These are phyloP conservation scores for Dolichoris vasculosae DNA, from an alignment of 1,140 invertebrate species.

Conservation along the genomic window DNA sequence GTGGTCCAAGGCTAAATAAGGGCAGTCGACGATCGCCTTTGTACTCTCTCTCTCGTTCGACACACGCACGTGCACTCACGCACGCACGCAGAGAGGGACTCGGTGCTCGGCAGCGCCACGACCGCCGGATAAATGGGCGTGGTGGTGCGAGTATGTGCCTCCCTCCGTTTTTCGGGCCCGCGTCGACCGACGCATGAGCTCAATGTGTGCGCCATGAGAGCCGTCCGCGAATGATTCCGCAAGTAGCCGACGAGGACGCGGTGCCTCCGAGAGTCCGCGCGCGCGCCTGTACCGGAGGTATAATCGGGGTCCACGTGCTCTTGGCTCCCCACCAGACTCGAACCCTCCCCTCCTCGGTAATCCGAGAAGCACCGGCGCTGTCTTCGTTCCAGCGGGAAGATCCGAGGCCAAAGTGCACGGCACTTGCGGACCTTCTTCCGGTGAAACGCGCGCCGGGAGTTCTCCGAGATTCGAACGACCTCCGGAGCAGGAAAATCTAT, in stretches of 20 bases:
- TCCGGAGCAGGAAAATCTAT: not conserved
- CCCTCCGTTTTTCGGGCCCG: not conserved
- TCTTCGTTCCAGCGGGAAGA: not conserved
- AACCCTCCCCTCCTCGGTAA: not conserved
- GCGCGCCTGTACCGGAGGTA: not conserved
- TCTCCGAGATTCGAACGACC: not conserved
- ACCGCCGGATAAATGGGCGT: conserved; percentile 4
- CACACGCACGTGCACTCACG: too few species aligned
- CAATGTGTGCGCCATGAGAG: conserved; percentile 22
- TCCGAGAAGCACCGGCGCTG: conserved; percentile 10
- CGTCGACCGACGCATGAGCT: not conserved
- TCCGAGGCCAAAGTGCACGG: not conserved
- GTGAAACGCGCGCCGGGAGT: too few species aligned
- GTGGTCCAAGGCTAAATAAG: not conserved
- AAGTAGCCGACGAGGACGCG: not conserved
- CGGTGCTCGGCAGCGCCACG: too few species aligned
- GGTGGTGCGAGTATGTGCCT: conserved; percentile 4
- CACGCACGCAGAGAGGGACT: too few species aligned
- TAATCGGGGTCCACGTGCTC: conserved; percentile 9
- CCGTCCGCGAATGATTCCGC: not conserved
- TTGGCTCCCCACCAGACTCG: too few species aligned
- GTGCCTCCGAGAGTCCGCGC: not conserved
- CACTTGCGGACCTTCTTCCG: not conserved
- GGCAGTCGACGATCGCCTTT: not conserved
- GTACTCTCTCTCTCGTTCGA: too few species aligned